Evolutionary conservation across 1,140 invertebrate genomes (phyloP).

Genomic region (Dryas iulia): DNA sequence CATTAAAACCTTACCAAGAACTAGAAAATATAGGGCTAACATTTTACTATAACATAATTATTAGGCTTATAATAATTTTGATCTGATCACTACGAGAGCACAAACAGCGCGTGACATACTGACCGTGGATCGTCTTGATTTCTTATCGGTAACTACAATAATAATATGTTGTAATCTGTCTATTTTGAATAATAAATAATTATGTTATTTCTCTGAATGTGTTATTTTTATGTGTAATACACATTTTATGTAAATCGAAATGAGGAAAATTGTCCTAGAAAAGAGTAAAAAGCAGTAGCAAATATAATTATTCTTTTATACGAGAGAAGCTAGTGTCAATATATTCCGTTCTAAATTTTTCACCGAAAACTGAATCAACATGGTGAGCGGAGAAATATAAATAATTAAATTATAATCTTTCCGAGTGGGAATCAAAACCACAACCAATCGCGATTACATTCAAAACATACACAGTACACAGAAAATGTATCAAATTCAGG

Average conservation of each 20-base stretch:
- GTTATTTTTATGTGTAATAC: background rate
- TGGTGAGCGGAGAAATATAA: no score
- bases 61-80: slow-evolving; percentile 39
- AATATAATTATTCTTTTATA: no score
- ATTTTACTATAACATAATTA: slow-evolving; percentile 19
- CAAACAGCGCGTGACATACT: slow-evolving; percentile 39
- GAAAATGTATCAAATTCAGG: no score
- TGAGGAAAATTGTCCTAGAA: background rate
- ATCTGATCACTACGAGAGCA: slow-evolving; percentile 32
- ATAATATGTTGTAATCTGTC: background rate
- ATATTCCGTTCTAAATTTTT: no score
- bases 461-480: no score
- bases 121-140: background rate
- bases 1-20: slow-evolving; percentile 41
- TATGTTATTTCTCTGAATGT: background rate
- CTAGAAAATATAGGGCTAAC: slow-evolving; percentile 32
- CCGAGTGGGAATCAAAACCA: no score
- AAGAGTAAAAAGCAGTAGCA: no score
- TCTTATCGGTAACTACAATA: background rate
- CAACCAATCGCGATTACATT: no score
- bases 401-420: no score
- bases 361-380: no score
- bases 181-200: background rate
- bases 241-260: background rate
- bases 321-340: no score